Evolutionary conservation across 1,140 invertebrate species (phyloP), one percentile per base, ranked within the genome.

Genomic region (Drosophila lini): DNA sequence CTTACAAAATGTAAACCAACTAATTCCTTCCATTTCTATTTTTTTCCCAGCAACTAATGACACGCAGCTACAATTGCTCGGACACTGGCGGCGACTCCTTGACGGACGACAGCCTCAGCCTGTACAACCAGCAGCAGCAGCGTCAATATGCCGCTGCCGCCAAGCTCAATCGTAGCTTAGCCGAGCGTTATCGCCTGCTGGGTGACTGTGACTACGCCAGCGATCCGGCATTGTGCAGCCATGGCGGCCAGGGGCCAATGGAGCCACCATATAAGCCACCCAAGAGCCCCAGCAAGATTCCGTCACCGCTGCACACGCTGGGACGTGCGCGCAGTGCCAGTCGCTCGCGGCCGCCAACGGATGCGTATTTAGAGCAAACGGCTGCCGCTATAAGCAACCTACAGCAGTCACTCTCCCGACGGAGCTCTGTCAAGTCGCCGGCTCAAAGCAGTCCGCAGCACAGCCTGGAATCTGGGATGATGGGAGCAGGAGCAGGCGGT

Each of bases 341-440:
- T 74, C 93, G 93, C 71, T 85, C 91, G n/a, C 86, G 91, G 40
- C 78, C 83, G 15, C 60, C 80, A 5, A 62, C 90, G 19, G 84
- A 93, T 40, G 85, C 83, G 22, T 95, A 95, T 75, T 91, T 96
- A 25, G 93, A 95, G 60, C 95, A 95, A 77, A 95, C 95, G 3
- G 94, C 95, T 78, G 95, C 94, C 73, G 95, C 95, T 13, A 95
- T 96, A 61, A 94, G 94, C 28, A 94, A 94, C 63, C 93, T 96
- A 6, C 80, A 83, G 60, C 95, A 95, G 84, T 77, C 77, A 10
- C 55, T 90, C 0, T 91, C 90, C 0, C 86, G 92, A 7, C 77
- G 91, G 1, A 92, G 91, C 60, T 92, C 91, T 1, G 63, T 92
- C 1, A 92, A 92, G 44, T 92, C 91, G 15, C 90, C 88, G 38